phyloP scores from a whole-genome alignment of 2,888 invertebrate species.

The Abrostola triplasia region DNA sequence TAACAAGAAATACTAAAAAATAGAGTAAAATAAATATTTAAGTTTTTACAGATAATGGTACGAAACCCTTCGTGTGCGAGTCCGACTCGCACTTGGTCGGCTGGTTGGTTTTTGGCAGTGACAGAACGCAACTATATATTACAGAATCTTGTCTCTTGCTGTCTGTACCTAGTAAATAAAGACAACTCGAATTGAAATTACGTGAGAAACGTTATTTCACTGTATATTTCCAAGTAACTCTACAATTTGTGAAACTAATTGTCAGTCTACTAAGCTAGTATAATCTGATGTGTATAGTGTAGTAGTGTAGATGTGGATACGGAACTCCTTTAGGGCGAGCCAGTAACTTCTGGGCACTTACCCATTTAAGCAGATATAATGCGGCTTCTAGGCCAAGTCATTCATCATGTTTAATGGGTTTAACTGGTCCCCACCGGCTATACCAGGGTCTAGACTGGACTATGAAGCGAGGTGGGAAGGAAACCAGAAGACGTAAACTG shows the following conservation, averaged over 20 bases:
- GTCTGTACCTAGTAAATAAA: too few relatives aligned
- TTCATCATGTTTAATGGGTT: slow-evolving; percentile 6
- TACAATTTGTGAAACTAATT: neutral
- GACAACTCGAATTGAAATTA: too few relatives aligned
- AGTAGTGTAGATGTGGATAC: neutral
- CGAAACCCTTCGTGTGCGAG: too few relatives aligned
- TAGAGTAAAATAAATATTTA: too few relatives aligned
- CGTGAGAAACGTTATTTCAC: neutral
- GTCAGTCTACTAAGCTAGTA: neutral
- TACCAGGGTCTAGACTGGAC: neutral
- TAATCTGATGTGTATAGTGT: neutral
- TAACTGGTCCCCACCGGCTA: neutral
- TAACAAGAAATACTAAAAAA: too few relatives aligned
- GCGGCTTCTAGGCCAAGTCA: neutral
- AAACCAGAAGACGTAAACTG: too few relatives aligned
- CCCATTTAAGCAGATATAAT: slow-evolving; percentile 1
- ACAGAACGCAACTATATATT: too few relatives aligned
- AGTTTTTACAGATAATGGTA: too few relatives aligned
- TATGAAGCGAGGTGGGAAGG: neutral
- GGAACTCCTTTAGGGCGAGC: neutral
- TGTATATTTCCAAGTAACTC: neutral
- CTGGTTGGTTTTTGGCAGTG: too few relatives aligned
- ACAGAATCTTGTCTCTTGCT: too few relatives aligned
- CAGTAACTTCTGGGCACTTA: neutral
- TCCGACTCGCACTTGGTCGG: too few relatives aligned